Evolutionary conservation across 1,140 invertebrate species (phyloP).

Genomic region (Philotrypesis tridentata): DNA sequence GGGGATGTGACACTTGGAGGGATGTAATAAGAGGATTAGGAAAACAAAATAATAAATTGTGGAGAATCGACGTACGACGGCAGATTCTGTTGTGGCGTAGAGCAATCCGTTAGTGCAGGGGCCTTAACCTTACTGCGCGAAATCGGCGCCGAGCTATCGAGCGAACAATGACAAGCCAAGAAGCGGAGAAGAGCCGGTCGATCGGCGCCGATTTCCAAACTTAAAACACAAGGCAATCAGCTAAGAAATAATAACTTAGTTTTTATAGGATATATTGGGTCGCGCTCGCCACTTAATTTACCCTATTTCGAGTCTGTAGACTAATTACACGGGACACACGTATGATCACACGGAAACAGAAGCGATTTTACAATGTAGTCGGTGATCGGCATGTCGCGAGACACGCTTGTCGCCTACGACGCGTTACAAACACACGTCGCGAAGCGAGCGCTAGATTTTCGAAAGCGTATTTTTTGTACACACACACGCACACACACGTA

Average conservation of each 20-base stretch:
- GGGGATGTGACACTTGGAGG: not conserved
- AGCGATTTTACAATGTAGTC: no score
- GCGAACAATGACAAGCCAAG: not conserved
- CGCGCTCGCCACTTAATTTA: slow-evolving; percentile 52
- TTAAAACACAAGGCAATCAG: slow-evolving; percentile 74
- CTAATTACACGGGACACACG: slow-evolving; percentile 28
- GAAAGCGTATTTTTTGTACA: slow-evolving; percentile 65
- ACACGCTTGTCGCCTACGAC: not conserved
- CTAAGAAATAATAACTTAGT: slow-evolving; percentile 73
- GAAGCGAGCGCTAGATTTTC: slow-evolving; percentile 61
- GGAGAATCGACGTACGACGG: slow-evolving; percentile 36
- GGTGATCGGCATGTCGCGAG: no score
- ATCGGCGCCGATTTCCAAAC: slow-evolving; percentile 57
- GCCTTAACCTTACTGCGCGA: slow-evolving; percentile 73
- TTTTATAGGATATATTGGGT: slow-evolving; percentile 71
- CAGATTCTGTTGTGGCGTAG: slow-evolving; percentile 67
- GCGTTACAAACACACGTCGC: slow-evolving; percentile 48
- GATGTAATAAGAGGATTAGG: slow-evolving; percentile 39
- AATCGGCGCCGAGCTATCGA: slow-evolving; percentile 27
- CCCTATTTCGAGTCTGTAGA: slow-evolving; percentile 53
- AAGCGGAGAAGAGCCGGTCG: slow-evolving; percentile 4
- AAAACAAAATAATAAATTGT: slow-evolving; percentile 33
- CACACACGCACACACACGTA: slow-evolving; percentile 53
- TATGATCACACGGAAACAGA: not conserved
- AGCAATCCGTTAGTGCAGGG: slow-evolving; percentile 74